phyloP scores from a whole-genome alignment of 2,888 invertebrate species.

The Auanema freiburgensis region DNA sequence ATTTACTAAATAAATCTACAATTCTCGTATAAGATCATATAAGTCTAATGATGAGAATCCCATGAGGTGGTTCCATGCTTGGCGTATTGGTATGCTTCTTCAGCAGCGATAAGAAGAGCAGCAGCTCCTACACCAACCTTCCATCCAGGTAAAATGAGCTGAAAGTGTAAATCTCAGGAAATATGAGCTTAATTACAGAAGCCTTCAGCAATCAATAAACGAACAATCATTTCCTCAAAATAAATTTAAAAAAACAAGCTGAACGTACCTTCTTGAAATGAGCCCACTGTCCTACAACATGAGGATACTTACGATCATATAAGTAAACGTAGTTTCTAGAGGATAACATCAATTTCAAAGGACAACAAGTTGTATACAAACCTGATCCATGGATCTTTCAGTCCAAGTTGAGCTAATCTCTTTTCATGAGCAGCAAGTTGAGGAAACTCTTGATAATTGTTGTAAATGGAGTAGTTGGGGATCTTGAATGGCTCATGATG shows the following conservation, averaged over 20 bases:
- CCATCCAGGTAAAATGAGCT: conserved; percentile 53
- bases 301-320: conserved; percentile 49
- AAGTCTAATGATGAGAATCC: conserved; percentile 48
- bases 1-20: conserved; percentile 3
- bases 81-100: conserved; percentile 54
- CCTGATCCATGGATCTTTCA: conserved; percentile 63
- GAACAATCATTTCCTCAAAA: neutral
- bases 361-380: conserved; percentile 10
- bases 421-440: conserved; percentile 56
- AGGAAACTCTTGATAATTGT: conserved; percentile 55
- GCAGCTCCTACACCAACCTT: conserved; percentile 54
- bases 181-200: neutral
- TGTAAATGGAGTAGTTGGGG: conserved; percentile 58
- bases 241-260: neutral
- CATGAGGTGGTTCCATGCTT: conserved; percentile 57
- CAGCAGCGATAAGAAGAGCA: conserved; percentile 50
- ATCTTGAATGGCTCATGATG: conserved; percentile 58
- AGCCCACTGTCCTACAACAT: conserved; percentile 50
- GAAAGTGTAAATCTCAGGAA: conserved; percentile 18
- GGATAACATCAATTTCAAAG: conserved; percentile 19
- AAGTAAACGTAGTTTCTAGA: conserved; percentile 58
- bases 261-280: conserved; percentile 46
- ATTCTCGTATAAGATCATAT: conserved; percentile 5
- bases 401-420: conserved; percentile 55
- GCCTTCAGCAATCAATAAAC: neutral